Percentiles rank a stretch among this genome's conserved stretches.
phyloP scores from a whole-genome alignment of 1,140 invertebrate genomes.

The Caenorhabditis inopinata region DNA sequence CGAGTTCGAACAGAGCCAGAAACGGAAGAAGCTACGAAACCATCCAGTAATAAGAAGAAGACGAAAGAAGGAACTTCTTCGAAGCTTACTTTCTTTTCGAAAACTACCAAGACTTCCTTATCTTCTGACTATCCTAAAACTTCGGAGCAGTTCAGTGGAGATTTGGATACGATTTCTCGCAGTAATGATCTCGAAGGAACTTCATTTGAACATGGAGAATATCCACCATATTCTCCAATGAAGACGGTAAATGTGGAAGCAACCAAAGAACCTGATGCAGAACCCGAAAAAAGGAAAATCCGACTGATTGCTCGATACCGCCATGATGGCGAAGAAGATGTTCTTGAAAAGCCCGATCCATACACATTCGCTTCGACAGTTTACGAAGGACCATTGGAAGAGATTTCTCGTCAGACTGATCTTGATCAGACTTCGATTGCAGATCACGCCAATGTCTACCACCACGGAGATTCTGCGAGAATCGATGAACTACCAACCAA shows the following conservation, averaged over 20 bases:
- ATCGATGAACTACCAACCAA: neutral
- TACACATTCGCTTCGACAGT: neutral
- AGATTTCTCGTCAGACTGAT: slow-evolving; percentile 15
- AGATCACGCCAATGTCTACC: slow-evolving; percentile 15
- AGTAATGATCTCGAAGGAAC: neutral
- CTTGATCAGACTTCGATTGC: neutral
- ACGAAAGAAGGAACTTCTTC: neutral
- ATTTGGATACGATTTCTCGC: neutral
- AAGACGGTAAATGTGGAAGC: neutral
- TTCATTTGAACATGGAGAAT: neutral
- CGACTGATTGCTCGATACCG: neutral
- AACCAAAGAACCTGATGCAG: neutral
- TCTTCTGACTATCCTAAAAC: neutral
- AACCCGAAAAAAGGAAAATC: neutral
- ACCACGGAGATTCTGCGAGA: neutral
- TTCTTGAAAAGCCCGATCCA: slow-evolving; percentile 38
- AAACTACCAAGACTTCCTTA: neutral
- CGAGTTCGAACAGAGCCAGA: neutral
- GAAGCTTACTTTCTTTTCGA: neutral
- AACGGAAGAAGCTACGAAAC: neutral
- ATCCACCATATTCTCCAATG: neutral
- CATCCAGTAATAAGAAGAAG: neutral
- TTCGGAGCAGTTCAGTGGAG: neutral
- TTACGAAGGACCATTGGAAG: slow-evolving; percentile 17
- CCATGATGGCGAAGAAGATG: slow-evolving; percentile 51